Evolutionary conservation across 1,140 invertebrate genomes (phyloP), one percentile per base, ranked within the genome.

Genomic region (Drosophila watanabei): DNA sequence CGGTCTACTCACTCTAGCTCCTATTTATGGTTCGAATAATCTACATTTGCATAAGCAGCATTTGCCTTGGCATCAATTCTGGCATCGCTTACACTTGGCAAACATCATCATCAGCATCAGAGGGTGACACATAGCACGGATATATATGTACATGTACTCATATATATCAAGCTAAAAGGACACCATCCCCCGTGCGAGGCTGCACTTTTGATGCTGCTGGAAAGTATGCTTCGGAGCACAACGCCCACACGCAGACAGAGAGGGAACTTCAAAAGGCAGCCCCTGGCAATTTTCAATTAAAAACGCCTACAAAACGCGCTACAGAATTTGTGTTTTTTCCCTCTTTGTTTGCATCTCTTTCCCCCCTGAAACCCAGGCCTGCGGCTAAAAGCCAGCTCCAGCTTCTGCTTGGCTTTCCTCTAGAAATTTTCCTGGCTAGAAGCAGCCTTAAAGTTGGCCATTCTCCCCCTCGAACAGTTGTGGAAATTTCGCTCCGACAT

Each of bases 271-370:
- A 89, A 89, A 57, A 88, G 83, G 35, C 62, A 80, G 84, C 85
- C 75, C 81, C 81, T 75, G 84, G 85, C 85, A 88, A 81, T 88
- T 88, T 88, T 88, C 85, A 89, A 90, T 90, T 89, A 89, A 89
- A 89, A 89, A 89, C 86, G 85, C 86, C 86, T 85, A 90, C 72
- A 62, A 73, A 64, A 64, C 59, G 45, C 56, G 35, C 45, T 61
- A 43, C 57, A 72, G 41, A 66, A 80, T 43, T 60, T 51, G 43
- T 39, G 43, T 49, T 79, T 35, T 62, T 63, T 57, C 41, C 18
- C 41, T 30, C 48, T 61, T 58, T 65, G 24, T 77, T 32, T 66
- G 57, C 39, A n/a, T n/a, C n/a, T n/a, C n/a, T n/a, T n/a, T 48
- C 32, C 41, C 11, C 16, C 20, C 2, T 18, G 1, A 2, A 18